Base-by-base conservation (phyloP, 1,140 invertebrate genomes). In the Formica selysi region DNA sequence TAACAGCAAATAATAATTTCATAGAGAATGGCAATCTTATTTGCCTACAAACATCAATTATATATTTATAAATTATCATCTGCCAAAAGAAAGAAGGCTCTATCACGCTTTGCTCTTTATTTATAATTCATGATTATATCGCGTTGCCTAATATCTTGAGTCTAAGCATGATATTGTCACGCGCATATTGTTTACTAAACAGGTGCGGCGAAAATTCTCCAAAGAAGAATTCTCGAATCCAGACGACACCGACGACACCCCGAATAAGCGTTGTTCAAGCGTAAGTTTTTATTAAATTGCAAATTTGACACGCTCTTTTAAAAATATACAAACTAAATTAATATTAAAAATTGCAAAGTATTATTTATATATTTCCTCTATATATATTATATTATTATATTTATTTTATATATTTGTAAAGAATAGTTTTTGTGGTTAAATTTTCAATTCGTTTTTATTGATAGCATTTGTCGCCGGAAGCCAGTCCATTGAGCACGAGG, bases 391-490 rank as follows among this genome's bases (percentile, higher is more conserved):
- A 26, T 79, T 48, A 26, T 29, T 29, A 13, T 51, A 48, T 19
- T 54, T n/a, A 51, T 51, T 51, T 51, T 48, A 51, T 51, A 51
- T 51, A 51, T 44, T 81, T 57, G 29, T 44, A 87, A n/a, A 41
- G 36, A 85, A 78, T 67, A 10, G 16, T 76, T 59, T 83, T 22
- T 62, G 38, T 22, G 22, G 76, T 57, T 44, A 10, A 38, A 57
- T 38, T 41, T 5, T 6, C 2, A 32, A 32, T 4, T 51, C 5
- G 3, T 22, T 22, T 68, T 71, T 32, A 13, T 57, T 67, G 64
- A 48, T 78, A 95, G 94, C 94, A 95, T 76, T 84, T 95, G 41
- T 95, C 95, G 16, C 95, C 95, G 1, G 95, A 95, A 87, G 95
- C 94, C 10, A 95, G 95, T 91, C 95, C 95, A 36, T 74, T 95